Evolutionary conservation across 2,888 invertebrate species (phyloP), one percentile per base, ranked within the genome.

Genomic region (Odontothrips loti): DNA sequence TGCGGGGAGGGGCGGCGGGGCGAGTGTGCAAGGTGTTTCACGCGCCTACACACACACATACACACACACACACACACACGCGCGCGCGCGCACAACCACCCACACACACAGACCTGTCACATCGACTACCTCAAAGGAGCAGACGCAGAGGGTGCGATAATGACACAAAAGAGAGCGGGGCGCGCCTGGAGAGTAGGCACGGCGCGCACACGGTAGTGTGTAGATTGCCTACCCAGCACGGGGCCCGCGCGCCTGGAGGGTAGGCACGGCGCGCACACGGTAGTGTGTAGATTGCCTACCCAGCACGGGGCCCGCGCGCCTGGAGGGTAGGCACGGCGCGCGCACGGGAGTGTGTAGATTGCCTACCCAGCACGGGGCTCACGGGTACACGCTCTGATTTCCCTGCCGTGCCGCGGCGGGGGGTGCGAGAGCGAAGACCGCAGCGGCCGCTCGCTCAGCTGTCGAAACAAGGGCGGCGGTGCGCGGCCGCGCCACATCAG

Each of bases 171-270:
- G 34, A 43, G 34, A 2, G 34, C 34, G 23, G 68, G 11, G 11
- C 23, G 68, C 68, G 68, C 68, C 68, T n/a, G n/a, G 68, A 23
- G 9, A 23, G 68, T 68, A 68, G 68, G 68, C 68, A 68, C 20
- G 9, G 68, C 23, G 68, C n/a, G 23, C 23, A 11, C 68, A 68
- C 23, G 4, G 23, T 9, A 8, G 68, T 9, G 23, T 68, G 23
- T 23, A 23, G n/a, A 11, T 23, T n/a, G 68, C 68, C 68, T 23
- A 68, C 23, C 68, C 51, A 20, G 34, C 34, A 6, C 34, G 34
- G 34, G 3, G 34, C 3, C 34, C 34, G 34, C 34, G 68, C 68
- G 68, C 68, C 68, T n/a, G n/a, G 68, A 23, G 9, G 68, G 68
- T 68, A 68, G 68, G 68, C 68, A 68, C 20, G 9, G 68, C 23